These are phyloP conservation scores for Heteronetta atricapilla DNA, from an alignment of 2,113 vertebrate species.

Conservation along the genomic window DNA sequence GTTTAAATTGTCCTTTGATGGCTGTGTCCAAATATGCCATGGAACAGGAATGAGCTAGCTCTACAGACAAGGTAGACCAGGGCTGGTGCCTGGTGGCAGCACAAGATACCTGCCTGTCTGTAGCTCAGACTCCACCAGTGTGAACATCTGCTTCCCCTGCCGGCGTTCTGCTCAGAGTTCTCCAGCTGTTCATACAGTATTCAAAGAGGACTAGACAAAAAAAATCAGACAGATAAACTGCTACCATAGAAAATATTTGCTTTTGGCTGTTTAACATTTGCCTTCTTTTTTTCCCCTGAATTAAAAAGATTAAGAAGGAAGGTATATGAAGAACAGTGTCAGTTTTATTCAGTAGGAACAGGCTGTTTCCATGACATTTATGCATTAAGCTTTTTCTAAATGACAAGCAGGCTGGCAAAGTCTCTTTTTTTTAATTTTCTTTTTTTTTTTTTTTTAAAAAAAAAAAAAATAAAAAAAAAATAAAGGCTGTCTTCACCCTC, in stretches of 20 bases:
- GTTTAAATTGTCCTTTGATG: neutral
- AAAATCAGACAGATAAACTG: neutral
- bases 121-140: neutral
- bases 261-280: slow-evolving; percentile 65
- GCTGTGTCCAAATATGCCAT: accelerated
- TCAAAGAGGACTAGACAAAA: neutral
- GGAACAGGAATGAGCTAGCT: neutral
- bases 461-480: no score
- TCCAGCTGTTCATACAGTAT: neutral
- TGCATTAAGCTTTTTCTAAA: slow-evolving; percentile 73
- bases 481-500: neutral
- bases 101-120: accelerated
- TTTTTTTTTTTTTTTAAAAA: neutral
- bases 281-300: slow-evolving; percentile 56
- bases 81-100: neutral
- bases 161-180: neutral
- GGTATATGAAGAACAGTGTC: neutral
- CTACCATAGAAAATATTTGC: slow-evolving; percentile 46
- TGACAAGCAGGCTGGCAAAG: slow-evolving; percentile 69
- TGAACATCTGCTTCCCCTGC: neutral
- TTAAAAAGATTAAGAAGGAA: slow-evolving; percentile 60
- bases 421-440: slow-evolving; percentile 51
- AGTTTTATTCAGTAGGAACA: slow-evolving; percentile 56
- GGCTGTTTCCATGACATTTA: slow-evolving; percentile 75
- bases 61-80: neutral